These are phyloP conservation scores for Megathymus violae DNA, from an alignment of 1,140 invertebrate species.

Conservation along the genomic window DNA sequence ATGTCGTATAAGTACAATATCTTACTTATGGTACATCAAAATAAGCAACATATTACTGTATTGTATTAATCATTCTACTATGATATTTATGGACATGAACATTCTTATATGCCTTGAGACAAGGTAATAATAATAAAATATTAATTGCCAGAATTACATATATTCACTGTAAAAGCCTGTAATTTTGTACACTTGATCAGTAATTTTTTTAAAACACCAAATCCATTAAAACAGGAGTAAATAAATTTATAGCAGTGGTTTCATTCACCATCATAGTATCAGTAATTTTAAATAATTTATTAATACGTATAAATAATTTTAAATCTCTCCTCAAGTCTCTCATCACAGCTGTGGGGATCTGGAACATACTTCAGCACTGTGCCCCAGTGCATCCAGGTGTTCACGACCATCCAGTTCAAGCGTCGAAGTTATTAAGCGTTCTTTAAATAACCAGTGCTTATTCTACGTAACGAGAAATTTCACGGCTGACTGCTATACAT, in stretches of 20 bases:
- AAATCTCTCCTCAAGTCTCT: too few relatives aligned
- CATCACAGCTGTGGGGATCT: too few relatives aligned
- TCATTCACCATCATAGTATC: too few relatives aligned
- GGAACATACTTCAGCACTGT: too few relatives aligned
- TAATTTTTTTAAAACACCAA: slow-evolving; percentile 79
- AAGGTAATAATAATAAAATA: slow-evolving; percentile 60
- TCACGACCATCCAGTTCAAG: too few relatives aligned
- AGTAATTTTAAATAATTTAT: too few relatives aligned
- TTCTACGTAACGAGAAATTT: too few relatives aligned
- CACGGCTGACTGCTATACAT: too few relatives aligned
- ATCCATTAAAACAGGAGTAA: slow-evolving; percentile 77
- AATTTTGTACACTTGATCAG: slow-evolving; percentile 79
- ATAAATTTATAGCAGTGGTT: slow-evolving; percentile 61
- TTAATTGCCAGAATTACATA: slow-evolving; percentile 64
- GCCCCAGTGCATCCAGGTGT: too few relatives aligned
- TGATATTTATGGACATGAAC: slow-evolving; percentile 64
- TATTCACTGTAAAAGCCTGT: slow-evolving; percentile 74
- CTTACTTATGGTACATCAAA: slow-evolving; percentile 61
- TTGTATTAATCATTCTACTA: slow-evolving; percentile 59
- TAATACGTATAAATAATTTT: too few relatives aligned
- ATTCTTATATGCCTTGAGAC: slow-evolving; percentile 52
- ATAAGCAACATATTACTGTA: slow-evolving; percentile 68
- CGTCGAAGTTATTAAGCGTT: too few relatives aligned
- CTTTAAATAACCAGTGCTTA: too few relatives aligned
- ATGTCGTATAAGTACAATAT: slow-evolving; percentile 62